A percentile compares a stretch with the other conserved stretches of the same genome.
Evolutionary conservation across 2,888 invertebrate genomes (phyloP).

Genomic region (Caenorhabditis sp.): DNA sequence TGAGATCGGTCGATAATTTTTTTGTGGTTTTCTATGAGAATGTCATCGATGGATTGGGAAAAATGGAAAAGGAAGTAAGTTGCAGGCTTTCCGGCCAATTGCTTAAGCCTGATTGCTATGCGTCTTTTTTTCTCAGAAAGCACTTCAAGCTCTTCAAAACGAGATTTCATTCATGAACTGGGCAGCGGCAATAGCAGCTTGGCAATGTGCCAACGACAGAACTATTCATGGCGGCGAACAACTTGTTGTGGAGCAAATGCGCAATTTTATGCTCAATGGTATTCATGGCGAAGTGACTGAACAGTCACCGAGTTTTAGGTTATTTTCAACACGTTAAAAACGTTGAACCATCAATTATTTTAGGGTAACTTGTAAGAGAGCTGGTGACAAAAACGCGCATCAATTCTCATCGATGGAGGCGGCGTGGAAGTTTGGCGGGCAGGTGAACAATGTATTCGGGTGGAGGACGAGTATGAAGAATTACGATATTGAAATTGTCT

Average conservation of each 20-base stretch:
- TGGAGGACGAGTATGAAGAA: conserved; percentile 76
- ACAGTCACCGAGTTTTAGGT: conserved; percentile 35
- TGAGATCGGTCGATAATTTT: conserved; percentile 48
- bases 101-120: too few relatives aligned
- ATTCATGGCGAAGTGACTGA: conserved; percentile 20
- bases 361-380: conserved; percentile 76
- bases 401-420: conserved; percentile 76
- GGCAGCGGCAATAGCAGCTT: conserved; percentile 31
- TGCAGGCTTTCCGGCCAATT: too few relatives aligned
- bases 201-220: conserved; percentile 16
- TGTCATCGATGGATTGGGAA: conserved; percentile 14
- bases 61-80: conserved; percentile 27
- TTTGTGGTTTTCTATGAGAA: conserved; percentile 38
- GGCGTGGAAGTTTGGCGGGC: conserved; percentile 70
- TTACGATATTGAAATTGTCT: conserved; percentile 76
- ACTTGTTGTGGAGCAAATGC: conserved; percentile 14
- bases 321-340: background rate
- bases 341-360: conserved; percentile 6
- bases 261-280: conserved; percentile 12
- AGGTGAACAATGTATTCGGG: conserved; percentile 75
- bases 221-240: conserved; percentile 19
- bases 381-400: conserved; percentile 73
- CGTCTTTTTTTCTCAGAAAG: conserved; percentile 13
- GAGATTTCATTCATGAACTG: conserved; percentile 32
- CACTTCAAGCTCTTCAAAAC: conserved; percentile 19